phyloP scores from a whole-genome alignment of 2,888 invertebrate genomes.

The Aporophyla lueneburgensis region DNA sequence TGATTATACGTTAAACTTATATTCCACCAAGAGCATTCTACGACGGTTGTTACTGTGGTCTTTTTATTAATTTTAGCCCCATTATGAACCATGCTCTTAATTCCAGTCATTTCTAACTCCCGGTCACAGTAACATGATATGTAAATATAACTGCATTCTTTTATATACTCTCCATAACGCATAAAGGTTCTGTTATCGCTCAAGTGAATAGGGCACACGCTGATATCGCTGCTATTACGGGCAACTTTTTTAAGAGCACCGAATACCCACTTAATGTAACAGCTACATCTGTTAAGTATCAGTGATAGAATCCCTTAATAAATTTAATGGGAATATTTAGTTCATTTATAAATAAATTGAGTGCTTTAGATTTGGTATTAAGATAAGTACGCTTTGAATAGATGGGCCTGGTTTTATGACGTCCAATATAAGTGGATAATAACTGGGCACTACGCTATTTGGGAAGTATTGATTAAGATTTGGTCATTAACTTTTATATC shows the following conservation, averaged over 20 bases:
- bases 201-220: conserved; percentile 75
- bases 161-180: conserved; percentile 68
- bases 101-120: conserved; percentile 17
- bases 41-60: conserved; percentile 2
- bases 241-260: conserved; percentile 63
- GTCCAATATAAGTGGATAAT: conserved; percentile 56
- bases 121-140: conserved; percentile 35
- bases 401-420: conserved; percentile 56
- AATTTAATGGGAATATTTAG: conserved; percentile 66
- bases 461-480: conserved; percentile 45
- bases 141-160: conserved; percentile 66
- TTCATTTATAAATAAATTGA: conserved; percentile 65
- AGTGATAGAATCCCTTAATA: conserved; percentile 67
- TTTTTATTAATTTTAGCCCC: background rate
- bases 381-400: conserved; percentile 58
- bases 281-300: conserved; percentile 69
- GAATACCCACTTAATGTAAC: conserved; percentile 60
- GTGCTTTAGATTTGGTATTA: conserved; percentile 66
- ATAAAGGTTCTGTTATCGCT: conserved; percentile 80
- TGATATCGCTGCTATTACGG: conserved; percentile 62
- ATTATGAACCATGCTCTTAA: background rate
- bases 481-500: conserved; percentile 30
- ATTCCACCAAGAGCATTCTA: conserved; percentile 8
- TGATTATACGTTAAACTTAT: conserved; percentile 4
- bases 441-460: conserved; percentile 41